A percentile compares a stretch with the other conserved stretches of the same genome.
Conservation (phyloP, 2,888 invertebrate species). For the Synergus japonicus region DNA sequence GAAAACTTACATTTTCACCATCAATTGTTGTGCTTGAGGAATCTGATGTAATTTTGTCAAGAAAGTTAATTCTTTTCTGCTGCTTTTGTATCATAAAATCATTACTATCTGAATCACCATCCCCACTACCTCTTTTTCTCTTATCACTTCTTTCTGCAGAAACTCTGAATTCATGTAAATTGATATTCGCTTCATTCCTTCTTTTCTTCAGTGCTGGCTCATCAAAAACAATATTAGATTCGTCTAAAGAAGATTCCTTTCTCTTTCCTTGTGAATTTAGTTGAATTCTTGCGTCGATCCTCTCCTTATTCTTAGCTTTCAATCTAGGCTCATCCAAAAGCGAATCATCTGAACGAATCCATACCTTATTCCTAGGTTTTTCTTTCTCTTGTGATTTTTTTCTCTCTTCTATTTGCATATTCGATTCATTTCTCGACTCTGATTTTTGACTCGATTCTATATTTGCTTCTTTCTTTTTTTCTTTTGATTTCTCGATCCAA, state of each 20-base stretch:
- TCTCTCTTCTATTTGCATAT: background rate
- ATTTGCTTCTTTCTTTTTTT: background rate
- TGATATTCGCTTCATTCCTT: background rate
- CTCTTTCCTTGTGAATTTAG: background rate
- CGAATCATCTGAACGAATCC: background rate
- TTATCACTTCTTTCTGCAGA: background rate
- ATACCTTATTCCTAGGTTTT: background rate
- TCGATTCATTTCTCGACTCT: background rate
- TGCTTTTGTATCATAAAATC: constrained; percentile 3
- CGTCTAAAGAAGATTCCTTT: background rate
- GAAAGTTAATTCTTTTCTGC: background rate
- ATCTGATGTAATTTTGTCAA: background rate
- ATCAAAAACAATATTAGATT: background rate
- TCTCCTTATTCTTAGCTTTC: background rate
- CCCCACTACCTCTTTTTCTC: constrained; percentile 1
- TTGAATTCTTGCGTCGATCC: too few species aligned
- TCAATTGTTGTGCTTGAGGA: background rate
- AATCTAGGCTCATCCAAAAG: background rate
- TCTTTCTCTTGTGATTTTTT: background rate
- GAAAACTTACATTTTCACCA: background rate
- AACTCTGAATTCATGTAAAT: background rate
- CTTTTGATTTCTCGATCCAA: background rate
- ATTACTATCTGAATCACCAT: constrained; percentile 19
- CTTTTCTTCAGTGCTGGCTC: background rate
- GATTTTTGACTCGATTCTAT: background rate